These are phyloP conservation scores for Caenorhabditis sulstoni DNA, from an alignment of 2,888 invertebrate species.

Conservation along the genomic window DNA sequence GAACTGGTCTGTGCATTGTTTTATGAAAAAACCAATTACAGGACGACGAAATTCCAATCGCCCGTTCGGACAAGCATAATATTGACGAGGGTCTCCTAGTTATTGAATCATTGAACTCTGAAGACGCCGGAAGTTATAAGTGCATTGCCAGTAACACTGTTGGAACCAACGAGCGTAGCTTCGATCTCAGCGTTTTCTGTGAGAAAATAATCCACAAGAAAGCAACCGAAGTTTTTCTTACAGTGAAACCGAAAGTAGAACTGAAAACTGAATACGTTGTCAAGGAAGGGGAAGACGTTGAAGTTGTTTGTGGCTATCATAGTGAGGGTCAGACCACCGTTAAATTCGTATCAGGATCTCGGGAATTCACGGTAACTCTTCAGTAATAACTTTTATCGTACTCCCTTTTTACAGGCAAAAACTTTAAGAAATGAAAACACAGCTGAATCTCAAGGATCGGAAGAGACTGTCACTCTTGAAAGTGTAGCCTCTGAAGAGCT, in stretches of 20 bases:
- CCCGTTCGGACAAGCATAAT: slow-evolving; percentile 68
- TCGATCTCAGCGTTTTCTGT: slow-evolving; percentile 65
- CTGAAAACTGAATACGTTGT: slow-evolving; percentile 57
- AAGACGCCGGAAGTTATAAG: slow-evolving; percentile 68
- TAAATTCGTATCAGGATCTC: slow-evolving; percentile 65
- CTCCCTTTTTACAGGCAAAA: too few relatives aligned
- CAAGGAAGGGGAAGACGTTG: slow-evolving; percentile 64
- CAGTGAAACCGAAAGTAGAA: slow-evolving; percentile 70
- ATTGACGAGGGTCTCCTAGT: slow-evolving; percentile 71
- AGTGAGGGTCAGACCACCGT: slow-evolving; percentile 65
- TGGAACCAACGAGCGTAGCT: slow-evolving; percentile 56
- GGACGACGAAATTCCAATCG: slow-evolving; percentile 64
- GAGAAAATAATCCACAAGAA: too few relatives aligned
- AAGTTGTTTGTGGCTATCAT: slow-evolving; percentile 63
- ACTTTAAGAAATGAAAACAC: neutral
- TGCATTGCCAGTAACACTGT: slow-evolving; percentile 69
- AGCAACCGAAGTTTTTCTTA: too few relatives aligned
- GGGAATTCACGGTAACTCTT: slow-evolving; percentile 59
- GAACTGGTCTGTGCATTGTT: too few relatives aligned
- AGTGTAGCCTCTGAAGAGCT: neutral
- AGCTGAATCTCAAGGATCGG: slow-evolving; percentile 6
- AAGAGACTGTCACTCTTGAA: slow-evolving; percentile 45
- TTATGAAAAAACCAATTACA: slow-evolving; percentile 25
- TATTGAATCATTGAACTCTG: slow-evolving; percentile 63
- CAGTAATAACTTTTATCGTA: too few relatives aligned